Percentiles rank a stretch among this genome's conserved stretches.
Conservation (phyloP, 2,113 vertebrate genomes). For the Callocephalon fimbriatum region DNA sequence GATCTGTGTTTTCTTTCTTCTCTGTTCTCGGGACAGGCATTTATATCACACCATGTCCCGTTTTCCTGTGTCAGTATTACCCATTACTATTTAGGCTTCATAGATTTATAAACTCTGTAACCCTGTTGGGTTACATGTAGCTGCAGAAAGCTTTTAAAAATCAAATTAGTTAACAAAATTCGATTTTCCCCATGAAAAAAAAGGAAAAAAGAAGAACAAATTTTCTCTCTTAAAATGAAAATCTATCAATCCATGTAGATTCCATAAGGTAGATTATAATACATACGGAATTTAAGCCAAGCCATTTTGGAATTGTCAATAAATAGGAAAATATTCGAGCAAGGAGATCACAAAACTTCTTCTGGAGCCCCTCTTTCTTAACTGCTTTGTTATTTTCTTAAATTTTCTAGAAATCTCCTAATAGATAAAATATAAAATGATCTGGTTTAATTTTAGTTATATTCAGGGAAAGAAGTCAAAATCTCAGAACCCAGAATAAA, state of each 20-base stretch:
- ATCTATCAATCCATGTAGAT: background rate
- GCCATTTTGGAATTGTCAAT: background rate
- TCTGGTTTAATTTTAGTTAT: slow-evolving; percentile 15
- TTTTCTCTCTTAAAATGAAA: background rate
- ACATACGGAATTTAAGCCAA: background rate
- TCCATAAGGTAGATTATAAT: background rate
- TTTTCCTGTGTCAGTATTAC: background rate
- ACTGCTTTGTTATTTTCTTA: background rate
- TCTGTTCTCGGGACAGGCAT: background rate
- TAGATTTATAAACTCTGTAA: background rate
- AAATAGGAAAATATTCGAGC: background rate
- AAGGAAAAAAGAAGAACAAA: background rate
- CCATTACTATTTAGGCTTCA: background rate
- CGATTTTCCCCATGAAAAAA: background rate
- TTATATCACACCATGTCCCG: background rate
- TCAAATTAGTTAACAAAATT: background rate
- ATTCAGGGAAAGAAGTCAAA: background rate
- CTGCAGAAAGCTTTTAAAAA: background rate
- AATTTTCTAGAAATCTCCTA: slow-evolving; percentile 13
- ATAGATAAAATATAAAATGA: background rate
- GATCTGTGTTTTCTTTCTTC: background rate
- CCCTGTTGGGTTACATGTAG: background rate
- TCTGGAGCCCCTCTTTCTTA: background rate
- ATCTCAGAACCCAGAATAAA: background rate
- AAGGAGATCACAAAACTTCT: background rate